phyloP scores from a whole-genome alignment of 2,797 vertebrate genomes.

The Astyanax mexicanus region DNA sequence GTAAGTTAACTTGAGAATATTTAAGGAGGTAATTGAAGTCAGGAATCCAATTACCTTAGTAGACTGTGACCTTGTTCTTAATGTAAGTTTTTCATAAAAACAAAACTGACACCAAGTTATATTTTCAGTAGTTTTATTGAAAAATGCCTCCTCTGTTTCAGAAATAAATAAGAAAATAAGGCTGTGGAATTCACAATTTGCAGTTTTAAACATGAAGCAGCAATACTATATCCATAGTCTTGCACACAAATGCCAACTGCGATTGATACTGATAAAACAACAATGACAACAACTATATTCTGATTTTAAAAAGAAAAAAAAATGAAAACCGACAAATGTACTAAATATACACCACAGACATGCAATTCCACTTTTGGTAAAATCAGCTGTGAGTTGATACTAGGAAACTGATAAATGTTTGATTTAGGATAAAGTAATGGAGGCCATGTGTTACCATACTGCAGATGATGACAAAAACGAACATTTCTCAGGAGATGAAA shows the following conservation, averaged over 20 bases:
- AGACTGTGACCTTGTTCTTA: no score
- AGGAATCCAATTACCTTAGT: no score
- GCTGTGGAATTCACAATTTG: conserved; percentile 98
- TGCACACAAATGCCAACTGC: conserved; percentile 91
- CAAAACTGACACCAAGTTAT: conserved; percentile 39
- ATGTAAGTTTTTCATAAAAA: neutral
- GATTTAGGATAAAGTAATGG: conserved; percentile 84
- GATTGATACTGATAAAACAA: conserved; percentile 85
- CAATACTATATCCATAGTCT: conserved; percentile 92
- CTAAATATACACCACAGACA: conserved; percentile 99
- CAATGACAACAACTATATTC: conserved; percentile 87
- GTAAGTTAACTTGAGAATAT: no score
- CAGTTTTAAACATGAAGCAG: conserved; percentile 93
- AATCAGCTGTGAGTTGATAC: conserved; percentile 90
- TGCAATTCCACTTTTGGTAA: conserved; percentile 91
- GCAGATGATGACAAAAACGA: conserved; percentile 54
- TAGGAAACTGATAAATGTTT: conserved; percentile 84
- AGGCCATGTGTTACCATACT: conserved; percentile 80
- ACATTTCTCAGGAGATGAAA: conserved; percentile 56
- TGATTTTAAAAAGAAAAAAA: conserved; percentile 72
- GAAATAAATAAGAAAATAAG: conserved; percentile 99
- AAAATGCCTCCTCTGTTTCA: conserved; percentile 99
- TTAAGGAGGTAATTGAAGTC: no score
- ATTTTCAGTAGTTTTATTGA: conserved; percentile 99
- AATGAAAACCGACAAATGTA: conserved; percentile 74